These are phyloP conservation scores for Grapholita molesta DNA, from an alignment of 1,140 invertebrate species.

Conservation along the genomic window DNA sequence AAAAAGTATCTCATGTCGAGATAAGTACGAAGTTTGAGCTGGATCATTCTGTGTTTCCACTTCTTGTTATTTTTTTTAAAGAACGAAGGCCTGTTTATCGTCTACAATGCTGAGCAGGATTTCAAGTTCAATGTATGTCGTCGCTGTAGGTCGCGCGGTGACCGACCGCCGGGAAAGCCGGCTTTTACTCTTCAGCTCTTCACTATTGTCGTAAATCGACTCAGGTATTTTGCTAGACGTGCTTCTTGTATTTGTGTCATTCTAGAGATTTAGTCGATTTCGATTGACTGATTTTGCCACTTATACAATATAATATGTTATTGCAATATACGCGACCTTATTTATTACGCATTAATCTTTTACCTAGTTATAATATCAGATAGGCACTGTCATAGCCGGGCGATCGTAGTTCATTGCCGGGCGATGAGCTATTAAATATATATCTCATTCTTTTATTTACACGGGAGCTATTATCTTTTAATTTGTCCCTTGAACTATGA, in stretches of 20 bases:
- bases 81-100: constrained; percentile 22
- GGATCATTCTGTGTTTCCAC: background rate
- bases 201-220: constrained; percentile 59
- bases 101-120: constrained; percentile 58
- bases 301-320: too few relatives aligned
- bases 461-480: too few relatives aligned
- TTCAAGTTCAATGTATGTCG: constrained; percentile 64
- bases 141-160: constrained; percentile 59
- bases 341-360: too few relatives aligned
- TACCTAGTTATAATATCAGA: too few relatives aligned
- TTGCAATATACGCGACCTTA: too few relatives aligned
- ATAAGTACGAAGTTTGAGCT: too few relatives aligned
- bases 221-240: background rate
- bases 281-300: background rate
- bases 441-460: too few relatives aligned
- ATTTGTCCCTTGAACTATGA: too few relatives aligned
- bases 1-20: too few relatives aligned
- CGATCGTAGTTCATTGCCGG: too few relatives aligned
- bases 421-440: too few relatives aligned
- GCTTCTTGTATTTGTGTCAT: background rate
- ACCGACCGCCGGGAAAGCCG: constrained; percentile 57
- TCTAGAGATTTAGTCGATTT: background rate
- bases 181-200: constrained; percentile 61
- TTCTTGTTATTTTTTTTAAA: background rate
- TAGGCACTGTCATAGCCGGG: too few relatives aligned